Conservation (phyloP, 2,888 invertebrate species). For the Apotomis turbidana region DNA sequence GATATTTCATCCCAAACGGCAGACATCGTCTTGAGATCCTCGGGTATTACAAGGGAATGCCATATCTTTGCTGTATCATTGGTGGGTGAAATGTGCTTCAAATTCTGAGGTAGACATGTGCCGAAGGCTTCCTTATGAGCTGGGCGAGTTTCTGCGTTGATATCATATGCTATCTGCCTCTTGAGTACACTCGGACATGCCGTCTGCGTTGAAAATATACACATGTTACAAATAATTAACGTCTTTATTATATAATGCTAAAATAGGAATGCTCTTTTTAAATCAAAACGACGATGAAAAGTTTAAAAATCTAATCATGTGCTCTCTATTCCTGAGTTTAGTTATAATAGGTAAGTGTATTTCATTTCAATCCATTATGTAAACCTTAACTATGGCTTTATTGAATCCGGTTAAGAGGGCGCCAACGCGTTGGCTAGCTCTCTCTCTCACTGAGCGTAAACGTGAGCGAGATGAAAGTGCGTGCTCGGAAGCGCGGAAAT, state of each 20-base stretch:
- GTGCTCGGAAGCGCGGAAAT: too few species aligned
- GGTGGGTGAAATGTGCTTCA: conserved; percentile 80
- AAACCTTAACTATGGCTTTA: too few species aligned
- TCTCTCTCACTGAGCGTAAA: too few species aligned
- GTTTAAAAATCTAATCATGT: not conserved
- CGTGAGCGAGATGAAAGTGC: too few species aligned
- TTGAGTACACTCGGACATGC: conserved; percentile 77
- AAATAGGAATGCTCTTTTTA: too few species aligned
- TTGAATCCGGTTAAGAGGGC: too few species aligned
- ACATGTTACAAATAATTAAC: too few species aligned
- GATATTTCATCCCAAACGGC: conserved; percentile 86
- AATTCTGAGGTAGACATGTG: conserved; percentile 73
- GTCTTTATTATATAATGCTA: too few species aligned
- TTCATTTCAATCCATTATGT: not conserved
- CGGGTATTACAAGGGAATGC: conserved; percentile 82
- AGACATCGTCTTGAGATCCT: conserved; percentile 84
- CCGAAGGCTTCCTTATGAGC: conserved; percentile 81
- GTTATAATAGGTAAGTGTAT: not conserved
- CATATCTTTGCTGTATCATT: conserved; percentile 82
- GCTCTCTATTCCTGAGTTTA: not conserved
- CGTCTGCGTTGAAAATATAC: conserved; percentile 54
- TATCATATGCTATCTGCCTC: conserved; percentile 77
- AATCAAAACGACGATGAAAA: not conserved
- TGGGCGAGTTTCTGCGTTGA: conserved; percentile 74
- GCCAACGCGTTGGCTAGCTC: too few species aligned